Evolutionary conservation across 2,113 vertebrate genomes (phyloP).

Genomic region (Oophaga pumilio): DNA sequence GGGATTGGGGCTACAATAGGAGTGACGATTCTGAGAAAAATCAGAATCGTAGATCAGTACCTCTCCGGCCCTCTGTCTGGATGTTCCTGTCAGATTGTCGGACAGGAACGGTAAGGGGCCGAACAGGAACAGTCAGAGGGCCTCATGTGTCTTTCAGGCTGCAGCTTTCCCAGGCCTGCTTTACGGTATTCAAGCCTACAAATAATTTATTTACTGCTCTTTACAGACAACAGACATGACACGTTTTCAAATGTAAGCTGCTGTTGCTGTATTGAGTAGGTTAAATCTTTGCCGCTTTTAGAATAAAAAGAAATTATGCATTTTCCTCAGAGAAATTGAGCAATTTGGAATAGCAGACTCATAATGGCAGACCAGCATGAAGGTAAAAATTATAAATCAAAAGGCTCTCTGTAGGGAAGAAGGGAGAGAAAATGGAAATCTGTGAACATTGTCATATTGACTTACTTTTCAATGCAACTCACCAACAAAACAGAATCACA

Average conservation of each 20-base stretch:
- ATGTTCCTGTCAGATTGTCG: too few relatives aligned
- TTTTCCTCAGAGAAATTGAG: background rate
- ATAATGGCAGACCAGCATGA: constrained; percentile 18
- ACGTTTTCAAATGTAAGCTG: background rate
- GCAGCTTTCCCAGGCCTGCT: too few relatives aligned
- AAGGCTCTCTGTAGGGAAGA: background rate
- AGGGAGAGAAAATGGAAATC: constrained; percentile 30
- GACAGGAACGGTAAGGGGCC: too few relatives aligned
- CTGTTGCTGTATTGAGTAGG: background rate
- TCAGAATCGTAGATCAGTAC: too few relatives aligned
- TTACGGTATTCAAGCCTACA: background rate
- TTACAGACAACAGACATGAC: background rate
- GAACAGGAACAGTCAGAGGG: too few relatives aligned
- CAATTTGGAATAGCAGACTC: constrained; percentile 39
- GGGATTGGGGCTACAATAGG: too few relatives aligned
- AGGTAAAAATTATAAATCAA: constrained; percentile 42
- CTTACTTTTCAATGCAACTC: constrained; percentile 29
- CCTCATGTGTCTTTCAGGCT: too few relatives aligned
- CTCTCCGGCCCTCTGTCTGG: too few relatives aligned
- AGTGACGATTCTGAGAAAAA: too few relatives aligned
- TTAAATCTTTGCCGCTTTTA: constrained; percentile 2
- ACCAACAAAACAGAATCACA: constrained; percentile 27
- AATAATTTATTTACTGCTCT: background rate
- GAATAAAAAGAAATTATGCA: background rate
- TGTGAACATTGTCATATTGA: constrained; percentile 32